A percentile compares a stretch with the other conserved stretches of the same genome.
These are phyloP conservation scores for Cloeon dipterum DNA, from an alignment of 2,888 invertebrate species.

Conservation along the genomic window DNA sequence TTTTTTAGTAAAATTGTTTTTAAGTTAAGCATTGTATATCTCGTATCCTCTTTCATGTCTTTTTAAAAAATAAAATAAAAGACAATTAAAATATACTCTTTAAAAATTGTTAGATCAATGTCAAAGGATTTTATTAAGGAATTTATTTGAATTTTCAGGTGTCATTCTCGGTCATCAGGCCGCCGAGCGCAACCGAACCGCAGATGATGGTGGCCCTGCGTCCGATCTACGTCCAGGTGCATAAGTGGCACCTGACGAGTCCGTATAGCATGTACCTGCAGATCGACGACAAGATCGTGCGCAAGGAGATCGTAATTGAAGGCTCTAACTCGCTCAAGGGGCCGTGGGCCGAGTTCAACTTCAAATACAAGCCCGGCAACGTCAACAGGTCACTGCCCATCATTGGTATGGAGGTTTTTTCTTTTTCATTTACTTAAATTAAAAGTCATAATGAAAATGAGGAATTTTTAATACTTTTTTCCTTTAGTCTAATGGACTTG, in stretches of 20 bases:
- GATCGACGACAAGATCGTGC: conserved; percentile 43
- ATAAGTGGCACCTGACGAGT: conserved; percentile 30
- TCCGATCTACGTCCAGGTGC: background rate
- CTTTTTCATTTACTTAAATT: no score
- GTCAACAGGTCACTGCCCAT: conserved; percentile 36
- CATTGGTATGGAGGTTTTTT: conserved; percentile 43
- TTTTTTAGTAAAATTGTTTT: no score
- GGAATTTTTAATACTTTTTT: no score
- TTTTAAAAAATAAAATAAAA: no score
- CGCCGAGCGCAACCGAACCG: background rate
- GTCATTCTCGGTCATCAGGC: conserved; percentile 27
- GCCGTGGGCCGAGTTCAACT: conserved; percentile 52
- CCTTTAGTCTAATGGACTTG: no score
- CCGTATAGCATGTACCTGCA: conserved; percentile 41
- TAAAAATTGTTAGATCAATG: no score
- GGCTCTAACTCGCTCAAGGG: conserved; percentile 36
- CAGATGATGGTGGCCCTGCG: background rate
- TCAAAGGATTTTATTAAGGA: no score
- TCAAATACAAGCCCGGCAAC: conserved; percentile 53
- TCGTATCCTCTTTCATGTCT: no score
- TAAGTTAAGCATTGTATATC: no score
- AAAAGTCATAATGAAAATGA: no score
- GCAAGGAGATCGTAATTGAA: conserved; percentile 51
- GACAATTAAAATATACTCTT: no score
- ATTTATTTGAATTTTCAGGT: no score